Evolutionary conservation across 2,113 vertebrate species (phyloP).

Genomic region (Antidorcas marsupialis): DNA sequence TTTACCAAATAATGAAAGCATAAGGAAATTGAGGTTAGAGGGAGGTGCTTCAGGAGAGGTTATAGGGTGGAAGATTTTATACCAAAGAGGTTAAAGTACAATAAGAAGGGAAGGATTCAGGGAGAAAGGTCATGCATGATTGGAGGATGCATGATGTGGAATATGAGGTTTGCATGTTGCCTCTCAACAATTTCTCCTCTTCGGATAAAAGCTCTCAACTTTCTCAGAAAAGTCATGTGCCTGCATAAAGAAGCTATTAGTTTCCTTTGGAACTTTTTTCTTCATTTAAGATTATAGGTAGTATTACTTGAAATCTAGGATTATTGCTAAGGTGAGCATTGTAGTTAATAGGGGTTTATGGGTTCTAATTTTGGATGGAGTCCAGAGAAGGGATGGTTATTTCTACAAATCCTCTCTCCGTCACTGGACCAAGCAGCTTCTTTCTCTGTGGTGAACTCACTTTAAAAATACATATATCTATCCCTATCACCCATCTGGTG

Average conservation of each 20-base stretch:
- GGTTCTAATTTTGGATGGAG: constrained; percentile 13
- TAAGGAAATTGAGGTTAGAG: constrained; percentile 42
- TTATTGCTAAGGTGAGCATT: not conserved
- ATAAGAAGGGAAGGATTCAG: constrained; percentile 48
- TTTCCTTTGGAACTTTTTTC: constrained; percentile 35
- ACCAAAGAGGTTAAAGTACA: constrained; percentile 46
- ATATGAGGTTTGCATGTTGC: not conserved
- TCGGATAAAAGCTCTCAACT: not conserved
- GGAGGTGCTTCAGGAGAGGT: constrained; percentile 35
- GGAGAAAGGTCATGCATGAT: not conserved
- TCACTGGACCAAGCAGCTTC: not conserved
- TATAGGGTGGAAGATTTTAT: constrained; percentile 34
- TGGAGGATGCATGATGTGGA: not conserved
- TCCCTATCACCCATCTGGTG: not conserved
- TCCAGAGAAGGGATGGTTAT: not conserved
- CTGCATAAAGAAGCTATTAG: constrained; percentile 37
- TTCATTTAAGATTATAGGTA: constrained; percentile 14
- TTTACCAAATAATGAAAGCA: constrained; percentile 75
- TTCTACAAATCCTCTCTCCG: not conserved
- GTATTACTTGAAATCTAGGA: constrained; percentile 48
- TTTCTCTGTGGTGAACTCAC: not conserved
- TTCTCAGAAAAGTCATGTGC: constrained; percentile 39
- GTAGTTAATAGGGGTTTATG: not conserved
- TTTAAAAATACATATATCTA: not conserved
- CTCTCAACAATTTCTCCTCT: constrained; percentile 36